Evolutionary conservation across 1,140 invertebrate genomes (phyloP).

Genomic region (Drosophila teissieri): DNA sequence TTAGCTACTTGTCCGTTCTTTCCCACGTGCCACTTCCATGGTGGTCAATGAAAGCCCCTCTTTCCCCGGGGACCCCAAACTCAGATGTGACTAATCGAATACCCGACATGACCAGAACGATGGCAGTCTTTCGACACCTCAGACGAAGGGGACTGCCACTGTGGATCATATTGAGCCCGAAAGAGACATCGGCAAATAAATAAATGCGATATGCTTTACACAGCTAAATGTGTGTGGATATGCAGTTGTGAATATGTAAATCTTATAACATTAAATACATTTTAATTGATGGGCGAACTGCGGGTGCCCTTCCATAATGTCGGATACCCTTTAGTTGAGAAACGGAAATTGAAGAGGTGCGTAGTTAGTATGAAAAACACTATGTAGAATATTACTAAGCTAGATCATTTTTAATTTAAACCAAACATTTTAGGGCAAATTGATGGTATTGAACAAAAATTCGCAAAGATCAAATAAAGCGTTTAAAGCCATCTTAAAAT

Average conservation of each 20-base stretch:
- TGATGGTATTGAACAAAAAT: too few species aligned
- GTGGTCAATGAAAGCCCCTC: constrained; percentile 43
- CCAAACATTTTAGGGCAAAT: too few species aligned
- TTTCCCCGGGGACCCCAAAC: background rate
- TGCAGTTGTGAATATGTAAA: constrained; percentile 61
- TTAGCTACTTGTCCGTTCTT: constrained; percentile 19
- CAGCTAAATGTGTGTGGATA: constrained; percentile 20
- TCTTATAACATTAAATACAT: constrained; percentile 46
- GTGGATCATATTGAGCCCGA: constrained; percentile 63
- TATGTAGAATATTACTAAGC: too few species aligned
- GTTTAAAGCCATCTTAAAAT: too few species aligned
- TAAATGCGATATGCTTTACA: constrained; percentile 54
- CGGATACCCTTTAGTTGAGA: background rate
- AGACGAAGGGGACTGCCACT: constrained; percentile 18
- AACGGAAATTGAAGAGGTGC: too few species aligned
- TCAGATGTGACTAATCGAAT: constrained; percentile 74
- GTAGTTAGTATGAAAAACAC: too few species aligned
- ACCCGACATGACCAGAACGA: constrained; percentile 46
- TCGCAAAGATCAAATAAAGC: too few species aligned
- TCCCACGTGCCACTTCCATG: constrained; percentile 71
- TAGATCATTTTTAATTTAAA: too few species aligned
- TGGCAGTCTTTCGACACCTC: constrained; percentile 75
- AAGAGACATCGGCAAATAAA: constrained; percentile 72
- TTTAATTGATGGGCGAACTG: constrained; percentile 41
- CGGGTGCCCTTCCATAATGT: constrained; percentile 4